Evolutionary conservation across 2,113 vertebrate species (phyloP), one percentile per base, ranked within the genome.

Genomic region (Orcinus orca): DNA sequence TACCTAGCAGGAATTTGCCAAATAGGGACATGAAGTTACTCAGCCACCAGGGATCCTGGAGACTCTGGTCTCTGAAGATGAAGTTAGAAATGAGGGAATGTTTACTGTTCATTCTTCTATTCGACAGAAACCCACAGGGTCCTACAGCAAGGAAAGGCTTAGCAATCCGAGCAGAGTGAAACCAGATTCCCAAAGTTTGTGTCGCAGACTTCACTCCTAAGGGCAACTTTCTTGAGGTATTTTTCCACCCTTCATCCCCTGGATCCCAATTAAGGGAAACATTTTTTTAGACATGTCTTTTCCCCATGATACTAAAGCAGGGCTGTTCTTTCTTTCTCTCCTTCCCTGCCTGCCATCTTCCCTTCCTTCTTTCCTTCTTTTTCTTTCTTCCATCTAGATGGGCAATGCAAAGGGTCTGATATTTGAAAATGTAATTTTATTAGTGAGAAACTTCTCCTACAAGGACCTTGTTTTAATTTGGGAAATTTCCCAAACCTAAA

Each of bases 401-500:
- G 73, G 9, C 50, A 63, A 21, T 44, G 47, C 67, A 88, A 94
- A 92, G 31, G 13, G 4, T 31, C 14, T 11, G 38, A 41, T 90
- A 36, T 80, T 90, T 81, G 50, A 87, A 83, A 96, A 74, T 25
- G 12, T 47, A 44, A 87, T 73, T 86, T 68, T 82, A 20, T 76
- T 70, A 77, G n/a, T 17, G 41, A 71, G 21, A 87, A 95, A 55
- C 41, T 58, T 80, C 79, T 68, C n/a, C 86, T 86, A 38, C 0
- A 33, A 87, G 44, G 47, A 47, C 14, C n/a, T 88, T 36, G n/a
- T 53, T 91, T 90, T 62, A 86, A 85, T 88, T 87, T 29, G 68
- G 80, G 53, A 76, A 95, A 90, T 95, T 67, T 25, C 60, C n/a
- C 60, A 58, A 77, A 84, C 60, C n/a, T 77, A 55, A 94, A 77